A percentile compares a stretch with the other conserved stretches of the same genome.
These are phyloP conservation scores for Hydra vulgaris DNA, from an alignment of 30 jellyfish, hydroid and myxozoan genomes.

Conservation along the genomic window DNA sequence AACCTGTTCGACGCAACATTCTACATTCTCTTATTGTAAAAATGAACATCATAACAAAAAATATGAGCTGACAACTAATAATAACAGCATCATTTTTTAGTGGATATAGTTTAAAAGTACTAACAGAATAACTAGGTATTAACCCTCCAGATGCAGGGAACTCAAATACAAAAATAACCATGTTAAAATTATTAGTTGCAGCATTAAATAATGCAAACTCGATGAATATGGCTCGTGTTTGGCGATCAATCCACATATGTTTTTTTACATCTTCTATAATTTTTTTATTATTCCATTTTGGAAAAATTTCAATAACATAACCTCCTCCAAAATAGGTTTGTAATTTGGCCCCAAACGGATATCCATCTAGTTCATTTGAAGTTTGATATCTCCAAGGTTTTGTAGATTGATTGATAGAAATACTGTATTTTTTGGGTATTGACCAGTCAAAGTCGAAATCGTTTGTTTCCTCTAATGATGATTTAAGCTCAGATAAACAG, in stretches of 20 bases:
- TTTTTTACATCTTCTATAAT: slow-evolving; percentile 32
- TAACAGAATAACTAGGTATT: slow-evolving; percentile 54
- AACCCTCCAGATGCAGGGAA: slow-evolving; percentile 95
- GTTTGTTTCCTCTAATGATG: slow-evolving; percentile 33
- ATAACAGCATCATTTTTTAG: slow-evolving; percentile 61
- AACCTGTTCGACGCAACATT: slow-evolving; percentile 32
- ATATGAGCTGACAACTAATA: slow-evolving; percentile 69
- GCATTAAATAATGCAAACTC: slow-evolving; percentile 89
- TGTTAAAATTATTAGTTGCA: slow-evolving; percentile 64
- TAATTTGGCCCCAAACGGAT: slow-evolving; percentile 77
- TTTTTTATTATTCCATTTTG: slow-evolving; percentile 58
- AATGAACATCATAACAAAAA: slow-evolving; percentile 45
- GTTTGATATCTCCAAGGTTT: slow-evolving; percentile 85
- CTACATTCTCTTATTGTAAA: slow-evolving; percentile 62
- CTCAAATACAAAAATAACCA: slow-evolving; percentile 79
- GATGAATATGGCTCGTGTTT: slow-evolving; percentile 71
- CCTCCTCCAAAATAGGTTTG: slow-evolving; percentile 93
- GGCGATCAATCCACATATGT: slow-evolving; percentile 82
- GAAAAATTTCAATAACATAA: slow-evolving; percentile 59
- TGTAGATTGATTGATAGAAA: slow-evolving; percentile 37
- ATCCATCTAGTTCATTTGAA: slow-evolving; percentile 82
- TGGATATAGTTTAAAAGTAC: slow-evolving; percentile 79
- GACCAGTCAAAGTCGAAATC: slow-evolving; percentile 58
- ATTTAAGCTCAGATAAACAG: slow-evolving; percentile 50
- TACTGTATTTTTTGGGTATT: slow-evolving; percentile 12